Base-by-base conservation (phyloP, 2,113 vertebrate genomes). In the Recurvirostra avosetta region DNA sequence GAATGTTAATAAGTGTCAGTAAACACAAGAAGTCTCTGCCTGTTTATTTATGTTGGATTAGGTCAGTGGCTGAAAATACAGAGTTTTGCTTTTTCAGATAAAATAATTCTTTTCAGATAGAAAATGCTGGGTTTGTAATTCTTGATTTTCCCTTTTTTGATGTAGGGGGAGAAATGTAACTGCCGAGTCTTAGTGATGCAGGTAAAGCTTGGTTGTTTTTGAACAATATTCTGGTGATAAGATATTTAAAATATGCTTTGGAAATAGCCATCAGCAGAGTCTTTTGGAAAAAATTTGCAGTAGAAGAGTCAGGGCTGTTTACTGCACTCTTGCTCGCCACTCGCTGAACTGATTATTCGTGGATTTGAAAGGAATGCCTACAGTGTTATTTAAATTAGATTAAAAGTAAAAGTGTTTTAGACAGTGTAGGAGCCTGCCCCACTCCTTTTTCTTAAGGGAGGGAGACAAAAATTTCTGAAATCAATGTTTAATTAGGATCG, bases 61-160 rank as follows among this genome's bases (percentile, higher is more conserved):
- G 95, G 94, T 88, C 96, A 94, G 90, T 34, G 87, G 66, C 87
- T 92, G 67, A 41, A 92, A 94, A 88, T 13, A 86, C 85, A 58
- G 61, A 62, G 94, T 32, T 88, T 73, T 87, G 49, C 85, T 89
- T 80, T 92, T 81, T 72, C 77, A n/a, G 78, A 90, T 53, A 91
- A 67, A 94, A 84, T 79, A 65, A 43, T 79, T 81, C 11, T 41
- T 81, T 43, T 21, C 79, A 9, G 47, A 50, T 32, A 43, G 86
- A 53, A 90, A 92, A 85, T 3, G 12, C 43, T 36, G 75, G 32
- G 66, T 63, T 40, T 30, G 67, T 88, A 30, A 52, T 70, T 49
- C n/a, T 49, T 11, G 9, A 3, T 50, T 92, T 73, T 47, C 45
- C 67, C 25, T 66, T 36, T 34, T 70, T 59, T 66, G 45, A 27